Conservation (phyloP, 2,113 vertebrate species). For the Lampris incognitus region DNA sequence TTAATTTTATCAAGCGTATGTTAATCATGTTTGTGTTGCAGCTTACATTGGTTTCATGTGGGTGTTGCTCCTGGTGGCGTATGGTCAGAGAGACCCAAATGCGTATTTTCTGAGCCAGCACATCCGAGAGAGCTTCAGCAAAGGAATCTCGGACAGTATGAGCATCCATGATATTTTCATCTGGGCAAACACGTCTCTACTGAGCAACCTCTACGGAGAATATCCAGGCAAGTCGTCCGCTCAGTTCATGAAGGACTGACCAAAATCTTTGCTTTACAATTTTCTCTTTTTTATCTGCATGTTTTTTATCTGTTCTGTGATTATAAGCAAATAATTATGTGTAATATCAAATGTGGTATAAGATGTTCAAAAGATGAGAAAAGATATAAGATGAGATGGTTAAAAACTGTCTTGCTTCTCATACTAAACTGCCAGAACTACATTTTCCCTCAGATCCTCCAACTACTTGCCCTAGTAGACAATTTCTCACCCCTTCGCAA, state of each 20-base stretch:
- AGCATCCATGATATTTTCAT: conserved; percentile 87
- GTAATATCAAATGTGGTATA: too few species aligned
- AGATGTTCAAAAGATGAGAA: too few species aligned
- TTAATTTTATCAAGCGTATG: neutral
- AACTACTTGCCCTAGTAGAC: too few species aligned
- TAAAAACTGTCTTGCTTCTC: too few species aligned
- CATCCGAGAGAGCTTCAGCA: conserved; percentile 89
- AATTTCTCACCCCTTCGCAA: too few species aligned
- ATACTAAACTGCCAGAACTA: too few species aligned
- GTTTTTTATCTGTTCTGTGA: neutral
- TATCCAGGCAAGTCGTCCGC: conserved; percentile 82
- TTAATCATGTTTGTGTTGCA: conserved; percentile 71
- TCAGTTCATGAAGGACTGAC: neutral
- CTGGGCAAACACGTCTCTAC: conserved; percentile 90
- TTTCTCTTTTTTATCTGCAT: too few species aligned
- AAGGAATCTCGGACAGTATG: conserved; percentile 82
- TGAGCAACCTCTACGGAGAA: conserved; percentile 88
- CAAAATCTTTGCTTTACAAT: too few species aligned
- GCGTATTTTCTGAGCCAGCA: conserved; percentile 91
- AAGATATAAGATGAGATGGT: too few species aligned
- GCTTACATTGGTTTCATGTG: conserved; percentile 92
- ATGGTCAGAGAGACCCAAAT: conserved; percentile 92
- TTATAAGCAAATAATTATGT: too few species aligned
- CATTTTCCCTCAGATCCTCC: too few species aligned
- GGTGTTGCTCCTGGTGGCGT: conserved; percentile 93